Conservation (phyloP, 1,140 invertebrate species). For the Zaprionus taronus region DNA sequence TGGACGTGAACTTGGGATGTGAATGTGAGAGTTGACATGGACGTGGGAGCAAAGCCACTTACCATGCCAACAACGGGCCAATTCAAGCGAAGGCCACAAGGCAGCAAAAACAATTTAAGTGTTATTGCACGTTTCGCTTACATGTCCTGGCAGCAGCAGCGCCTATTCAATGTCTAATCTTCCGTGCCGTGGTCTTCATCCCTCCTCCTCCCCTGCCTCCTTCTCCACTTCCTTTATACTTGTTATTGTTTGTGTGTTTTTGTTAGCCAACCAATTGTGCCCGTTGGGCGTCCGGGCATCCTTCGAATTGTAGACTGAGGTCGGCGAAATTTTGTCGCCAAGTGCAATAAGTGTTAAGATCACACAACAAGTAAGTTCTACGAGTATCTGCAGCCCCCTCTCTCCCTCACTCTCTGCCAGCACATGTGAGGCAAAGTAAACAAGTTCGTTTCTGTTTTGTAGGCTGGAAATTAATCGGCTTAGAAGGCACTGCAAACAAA, state of each 20-base stretch:
- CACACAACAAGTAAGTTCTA: slow-evolving; percentile 37
- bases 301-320: slow-evolving; percentile 1
- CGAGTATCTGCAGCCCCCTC: neutral
- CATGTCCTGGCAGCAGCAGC: slow-evolving; percentile 43
- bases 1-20: neutral
- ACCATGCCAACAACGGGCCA: slow-evolving; percentile 30
- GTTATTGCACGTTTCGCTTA: slow-evolving; percentile 62
- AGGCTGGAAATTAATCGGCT: slow-evolving; percentile 58
- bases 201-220: neutral
- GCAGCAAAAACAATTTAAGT: slow-evolving; percentile 56
- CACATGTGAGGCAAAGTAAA: slow-evolving; percentile 18
- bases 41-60: slow-evolving; percentile 27
- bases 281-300: neutral
- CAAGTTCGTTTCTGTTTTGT: slow-evolving; percentile 15
- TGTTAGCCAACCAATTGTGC: slow-evolving; percentile 30
- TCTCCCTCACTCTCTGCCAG: neutral
- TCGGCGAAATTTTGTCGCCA: slow-evolving; percentile 47
- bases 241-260: slow-evolving; percentile 24
- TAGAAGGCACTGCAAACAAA: slow-evolving; percentile 25
- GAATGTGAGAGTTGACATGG: neutral
- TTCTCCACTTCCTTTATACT: neutral
- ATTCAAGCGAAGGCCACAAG: slow-evolving; percentile 28
- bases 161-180: slow-evolving; percentile 29
- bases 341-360: slow-evolving; percentile 53
- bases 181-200: slow-evolving; percentile 9